phyloP scores from a whole-genome alignment of 2,888 invertebrate genomes.

The Atherix ibis region DNA sequence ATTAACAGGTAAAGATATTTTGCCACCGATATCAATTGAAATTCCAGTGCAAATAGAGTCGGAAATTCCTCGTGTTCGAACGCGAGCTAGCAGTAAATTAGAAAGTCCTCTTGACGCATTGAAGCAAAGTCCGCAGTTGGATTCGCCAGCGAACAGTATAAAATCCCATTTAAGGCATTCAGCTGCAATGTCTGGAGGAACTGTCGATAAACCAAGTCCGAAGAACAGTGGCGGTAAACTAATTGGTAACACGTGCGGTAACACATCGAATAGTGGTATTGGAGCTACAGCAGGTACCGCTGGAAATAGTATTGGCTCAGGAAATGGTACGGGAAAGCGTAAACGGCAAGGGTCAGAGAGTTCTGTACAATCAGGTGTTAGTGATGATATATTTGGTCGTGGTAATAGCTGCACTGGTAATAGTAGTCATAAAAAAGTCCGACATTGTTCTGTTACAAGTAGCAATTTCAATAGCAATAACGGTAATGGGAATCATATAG shows the following conservation, averaged over 20 bases:
- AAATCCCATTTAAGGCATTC: constrained; percentile 19
- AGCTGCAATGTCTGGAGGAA: constrained; percentile 11
- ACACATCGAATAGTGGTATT: too few relatives aligned
- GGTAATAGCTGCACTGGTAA: constrained; percentile 26
- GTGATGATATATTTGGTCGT: constrained; percentile 34
- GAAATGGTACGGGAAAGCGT: constrained; percentile 35
- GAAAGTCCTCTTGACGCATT: constrained; percentile 47
- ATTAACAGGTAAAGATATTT: constrained; percentile 32
- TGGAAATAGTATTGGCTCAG: constrained; percentile 19
- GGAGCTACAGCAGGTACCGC: constrained; percentile 2
- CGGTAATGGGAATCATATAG: background rate
- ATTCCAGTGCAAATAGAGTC: constrained; percentile 45
- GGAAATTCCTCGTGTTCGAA: constrained; percentile 40
- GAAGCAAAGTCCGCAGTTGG: constrained; percentile 33
- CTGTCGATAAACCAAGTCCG: constrained; percentile 20
- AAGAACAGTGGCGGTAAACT: constrained; percentile 15
- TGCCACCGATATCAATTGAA: constrained; percentile 71
- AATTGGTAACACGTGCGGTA: too few relatives aligned
- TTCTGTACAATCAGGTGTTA: constrained; percentile 46
- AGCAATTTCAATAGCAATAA: background rate
- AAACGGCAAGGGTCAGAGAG: constrained; percentile 69
- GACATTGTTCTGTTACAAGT: constrained; percentile 19
- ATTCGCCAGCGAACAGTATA: constrained; percentile 29
- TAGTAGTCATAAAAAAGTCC: constrained; percentile 20
- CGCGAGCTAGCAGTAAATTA: constrained; percentile 50